Percentiles rank a stretch among this genome's conserved stretches.
These are phyloP conservation scores for Malurus alboscapulatus DNA, from an alignment of 2,113 vertebrate species.

Conservation along the genomic window DNA sequence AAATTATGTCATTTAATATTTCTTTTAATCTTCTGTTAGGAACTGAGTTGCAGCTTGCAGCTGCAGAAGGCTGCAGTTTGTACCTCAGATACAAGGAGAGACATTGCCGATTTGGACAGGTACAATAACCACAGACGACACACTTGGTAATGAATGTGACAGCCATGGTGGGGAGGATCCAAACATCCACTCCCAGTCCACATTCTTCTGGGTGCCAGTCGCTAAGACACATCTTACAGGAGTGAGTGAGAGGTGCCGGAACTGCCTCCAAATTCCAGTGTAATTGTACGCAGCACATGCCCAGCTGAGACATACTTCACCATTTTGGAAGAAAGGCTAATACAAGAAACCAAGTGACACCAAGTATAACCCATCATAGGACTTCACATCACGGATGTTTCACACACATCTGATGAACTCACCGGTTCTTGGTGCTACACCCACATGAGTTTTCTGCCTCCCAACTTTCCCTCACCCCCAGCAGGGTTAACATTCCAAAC, in stretches of 20 bases:
- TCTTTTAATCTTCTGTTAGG: background rate
- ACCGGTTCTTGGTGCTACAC: background rate
- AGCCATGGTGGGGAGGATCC: background rate
- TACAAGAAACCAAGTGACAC: background rate
- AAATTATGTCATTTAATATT: background rate
- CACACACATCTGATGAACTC: background rate
- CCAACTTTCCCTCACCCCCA: background rate
- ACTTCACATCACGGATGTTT: background rate
- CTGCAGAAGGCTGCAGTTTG: background rate
- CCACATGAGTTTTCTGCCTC: background rate
- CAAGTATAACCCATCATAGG: background rate
- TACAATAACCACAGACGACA: background rate
- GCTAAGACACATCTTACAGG: background rate
- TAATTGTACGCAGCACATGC: accelerated
- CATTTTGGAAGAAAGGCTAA: background rate
- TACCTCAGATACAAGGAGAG: background rate
- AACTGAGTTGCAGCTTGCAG: background rate
- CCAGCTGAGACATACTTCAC: background rate
- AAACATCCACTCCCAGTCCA: background rate
- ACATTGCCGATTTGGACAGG: background rate
- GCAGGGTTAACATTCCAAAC: background rate
- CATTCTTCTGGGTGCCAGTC: background rate
- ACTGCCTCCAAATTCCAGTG: background rate
- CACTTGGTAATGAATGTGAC: background rate
- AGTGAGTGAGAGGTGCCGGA: background rate